Evolutionary conservation across 2,113 vertebrate genomes (phyloP).

Genomic region (Poeciliopsis occidentalis): DNA sequence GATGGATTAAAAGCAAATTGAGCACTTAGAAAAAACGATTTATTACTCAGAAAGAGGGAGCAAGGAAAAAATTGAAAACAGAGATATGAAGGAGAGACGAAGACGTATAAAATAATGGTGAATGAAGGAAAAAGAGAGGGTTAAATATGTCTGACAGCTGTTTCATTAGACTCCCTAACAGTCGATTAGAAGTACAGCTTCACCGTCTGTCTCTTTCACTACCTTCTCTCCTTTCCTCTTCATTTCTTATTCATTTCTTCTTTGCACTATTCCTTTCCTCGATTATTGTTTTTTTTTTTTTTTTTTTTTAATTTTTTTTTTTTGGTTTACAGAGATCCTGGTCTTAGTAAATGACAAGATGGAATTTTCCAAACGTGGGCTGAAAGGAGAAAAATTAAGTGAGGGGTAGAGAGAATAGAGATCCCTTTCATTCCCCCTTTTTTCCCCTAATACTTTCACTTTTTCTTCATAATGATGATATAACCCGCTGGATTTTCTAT

Average conservation of each 20-base stretch:
- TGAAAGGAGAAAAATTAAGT: slow-evolving; percentile 61
- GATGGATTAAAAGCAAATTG: slow-evolving; percentile 39
- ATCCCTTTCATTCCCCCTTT: slow-evolving; percentile 71
- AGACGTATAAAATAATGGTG: slow-evolving; percentile 51
- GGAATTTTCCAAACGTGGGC: slow-evolving; percentile 79
- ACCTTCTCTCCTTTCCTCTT: slow-evolving; percentile 34
- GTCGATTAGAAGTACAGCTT: slow-evolving; percentile 54
- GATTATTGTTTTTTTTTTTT: neutral
- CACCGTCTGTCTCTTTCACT: slow-evolving; percentile 36
- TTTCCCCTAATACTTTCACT: slow-evolving; percentile 60
- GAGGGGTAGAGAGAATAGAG: slow-evolving; percentile 72
- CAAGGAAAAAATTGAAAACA: slow-evolving; percentile 5
- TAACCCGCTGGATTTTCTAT: slow-evolving; percentile 77
- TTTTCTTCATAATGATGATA: slow-evolving; percentile 74
- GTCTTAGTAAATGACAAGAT: slow-evolving; percentile 77
- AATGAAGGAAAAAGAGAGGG: slow-evolving; percentile 54
- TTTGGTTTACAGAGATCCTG: slow-evolving; percentile 63
- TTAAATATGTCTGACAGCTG: slow-evolving; percentile 80
- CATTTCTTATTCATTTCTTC: slow-evolving; percentile 4
- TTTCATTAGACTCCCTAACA: slow-evolving; percentile 73
- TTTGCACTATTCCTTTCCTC: slow-evolving; percentile 10
- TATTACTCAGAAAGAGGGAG: slow-evolving; percentile 19
- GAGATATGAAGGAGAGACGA: slow-evolving; percentile 29
- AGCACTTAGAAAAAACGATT: slow-evolving; percentile 12
- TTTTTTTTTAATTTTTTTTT: slow-evolving; percentile 19